Conservation (phyloP, 2,113 vertebrate species). For the Erinaceus europaeus region DNA sequence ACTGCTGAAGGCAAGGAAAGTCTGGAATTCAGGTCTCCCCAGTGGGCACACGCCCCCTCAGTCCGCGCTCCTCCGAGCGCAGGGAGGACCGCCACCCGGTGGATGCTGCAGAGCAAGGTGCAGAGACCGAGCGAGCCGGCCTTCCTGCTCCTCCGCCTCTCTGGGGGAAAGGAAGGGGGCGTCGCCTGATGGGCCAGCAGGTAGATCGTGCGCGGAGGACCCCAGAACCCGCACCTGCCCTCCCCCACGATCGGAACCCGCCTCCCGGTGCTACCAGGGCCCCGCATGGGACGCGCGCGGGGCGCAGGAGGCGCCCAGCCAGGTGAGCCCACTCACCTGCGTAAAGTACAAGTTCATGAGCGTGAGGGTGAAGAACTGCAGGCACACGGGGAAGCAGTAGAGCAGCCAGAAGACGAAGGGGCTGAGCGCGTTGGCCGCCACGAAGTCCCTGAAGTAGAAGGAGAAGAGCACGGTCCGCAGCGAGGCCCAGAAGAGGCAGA, state of each 20-base stretch:
- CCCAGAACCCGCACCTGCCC: background rate
- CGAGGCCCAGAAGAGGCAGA: conserved; percentile 97
- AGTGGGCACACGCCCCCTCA: background rate
- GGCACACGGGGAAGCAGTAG: conserved; percentile 97
- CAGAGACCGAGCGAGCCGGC: background rate
- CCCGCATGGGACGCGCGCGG: too few relatives aligned
- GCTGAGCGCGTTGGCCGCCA: conserved; percentile 91
- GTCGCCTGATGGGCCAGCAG: background rate
- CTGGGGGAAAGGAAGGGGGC: rapidly evolving
- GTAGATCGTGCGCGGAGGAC: background rate
- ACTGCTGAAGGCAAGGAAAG: too few relatives aligned
- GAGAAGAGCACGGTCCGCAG: conserved; percentile 96
- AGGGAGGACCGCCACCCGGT: background rate
- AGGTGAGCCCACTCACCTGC: conserved; percentile 88
- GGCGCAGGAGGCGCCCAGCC: too few relatives aligned
- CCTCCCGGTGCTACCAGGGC: too few relatives aligned
- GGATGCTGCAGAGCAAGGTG: background rate
- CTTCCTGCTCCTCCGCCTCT: background rate
- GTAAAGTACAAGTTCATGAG: conserved; percentile 98
- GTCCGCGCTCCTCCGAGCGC: background rate
- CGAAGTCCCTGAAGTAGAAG: conserved; percentile 96
- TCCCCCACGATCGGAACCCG: too few relatives aligned
- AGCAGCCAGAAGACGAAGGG: conserved; percentile 97
- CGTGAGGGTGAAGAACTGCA: conserved; percentile 98
- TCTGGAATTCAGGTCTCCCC: background rate